Evolutionary conservation across 2,888 invertebrate species (phyloP), one percentile per base, ranked within the genome.

Genomic region (Parapristionchus giblindavisi): DNA sequence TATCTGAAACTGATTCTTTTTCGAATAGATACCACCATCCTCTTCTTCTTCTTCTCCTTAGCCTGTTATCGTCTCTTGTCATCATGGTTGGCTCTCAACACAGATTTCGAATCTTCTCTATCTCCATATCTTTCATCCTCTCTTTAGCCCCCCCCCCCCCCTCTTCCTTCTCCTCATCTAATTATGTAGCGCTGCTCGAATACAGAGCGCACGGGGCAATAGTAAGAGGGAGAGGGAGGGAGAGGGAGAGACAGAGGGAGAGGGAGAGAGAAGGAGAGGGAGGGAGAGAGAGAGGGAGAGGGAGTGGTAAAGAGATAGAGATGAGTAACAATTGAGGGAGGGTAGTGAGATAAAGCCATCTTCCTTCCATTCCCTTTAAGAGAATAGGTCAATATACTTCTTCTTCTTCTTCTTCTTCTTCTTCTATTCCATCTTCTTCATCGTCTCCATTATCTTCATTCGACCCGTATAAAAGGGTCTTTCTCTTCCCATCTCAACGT

Each of bases 321-420:
- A 54, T 38, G 36, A 51, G 54, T 54, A 40, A 52, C 38, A 75
- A 66, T 24, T 29, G 14, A 52, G 24, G n/a, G 21, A n/a, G 65
- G 43, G 40, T 40, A 65, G 8, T 29, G 52, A 34, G 43, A 21
- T 24, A 43, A 48, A 3, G 61, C n/a, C n/a, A n/a, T n/a, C n/a
- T n/a, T n/a, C n/a, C n/a, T n/a, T n/a, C n/a, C n/a, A n/a, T n/a
- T n/a, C n/a, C n/a, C n/a, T n/a, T n/a, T n/a, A n/a, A n/a, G 43
- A 65, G 63, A 65, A 65, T 65, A 65, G 63, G 63, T 65, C 63
- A 65, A 65, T 65, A 65, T 43, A 40, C 63, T 65, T 43, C 29
- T 43, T 43, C 63, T 29, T 32, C 4, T 5, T 29, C 43, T 27
- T 43, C 63, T 14, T 27, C 43, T 65, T 21, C 43, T 17, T 17